Evolutionary conservation across 2,113 vertebrate genomes (phyloP).

Genomic region (Phalacrocorax pelagicus): DNA sequence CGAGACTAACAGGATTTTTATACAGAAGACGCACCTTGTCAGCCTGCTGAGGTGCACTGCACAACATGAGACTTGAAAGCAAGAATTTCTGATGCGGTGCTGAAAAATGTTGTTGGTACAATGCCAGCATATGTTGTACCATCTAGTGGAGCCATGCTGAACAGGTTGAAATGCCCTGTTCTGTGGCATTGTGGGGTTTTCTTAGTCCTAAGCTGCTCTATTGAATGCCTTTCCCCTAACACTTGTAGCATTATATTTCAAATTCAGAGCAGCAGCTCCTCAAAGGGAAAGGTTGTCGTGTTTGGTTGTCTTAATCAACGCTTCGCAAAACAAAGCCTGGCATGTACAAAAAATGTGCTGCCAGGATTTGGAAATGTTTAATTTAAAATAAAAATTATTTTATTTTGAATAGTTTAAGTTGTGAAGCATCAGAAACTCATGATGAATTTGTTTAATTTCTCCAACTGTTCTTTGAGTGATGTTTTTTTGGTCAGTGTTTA

Average conservation of each 20-base stretch:
- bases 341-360: not conserved
- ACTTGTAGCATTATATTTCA: not conserved
- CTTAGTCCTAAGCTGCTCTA: not conserved
- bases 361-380: not conserved
- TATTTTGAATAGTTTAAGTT: not conserved
- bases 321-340: not conserved
- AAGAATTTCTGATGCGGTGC: not conserved
- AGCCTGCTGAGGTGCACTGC: not conserved
- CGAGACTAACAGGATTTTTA: not conserved
- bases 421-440: not conserved
- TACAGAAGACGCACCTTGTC: not conserved
- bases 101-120: not conserved
- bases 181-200: not conserved
- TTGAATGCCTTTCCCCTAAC: not conserved
- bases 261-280: not conserved
- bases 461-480: not conserved
- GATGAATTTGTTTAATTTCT: not conserved
- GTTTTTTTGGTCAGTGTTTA: not conserved
- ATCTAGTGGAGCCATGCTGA: not conserved
- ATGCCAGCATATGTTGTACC: not conserved
- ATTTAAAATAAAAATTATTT: not conserved
- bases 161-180: not conserved
- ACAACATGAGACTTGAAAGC: not conserved
- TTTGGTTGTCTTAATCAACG: slow-evolving; percentile 2
- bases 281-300: not conserved